These are phyloP conservation scores for Dryoscopus gambensis DNA, from an alignment of 2,113 vertebrate genomes.

Conservation along the genomic window DNA sequence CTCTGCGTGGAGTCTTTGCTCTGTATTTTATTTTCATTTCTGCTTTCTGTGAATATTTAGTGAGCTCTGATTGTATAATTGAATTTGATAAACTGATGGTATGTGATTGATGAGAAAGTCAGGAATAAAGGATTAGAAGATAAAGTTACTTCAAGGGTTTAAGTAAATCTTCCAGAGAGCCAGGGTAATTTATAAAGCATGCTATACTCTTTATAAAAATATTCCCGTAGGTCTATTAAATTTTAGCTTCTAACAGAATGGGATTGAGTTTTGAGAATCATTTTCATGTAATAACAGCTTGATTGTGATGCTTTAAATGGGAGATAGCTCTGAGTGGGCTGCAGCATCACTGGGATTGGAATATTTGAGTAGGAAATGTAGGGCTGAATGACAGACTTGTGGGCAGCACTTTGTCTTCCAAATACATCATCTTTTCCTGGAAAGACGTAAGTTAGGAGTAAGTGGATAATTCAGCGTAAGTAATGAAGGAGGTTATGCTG, in stretches of 20 bases:
- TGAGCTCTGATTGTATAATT: constrained; percentile 51
- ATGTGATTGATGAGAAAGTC: constrained; percentile 33
- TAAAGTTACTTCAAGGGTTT: constrained; percentile 44
- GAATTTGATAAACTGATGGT: constrained; percentile 51
- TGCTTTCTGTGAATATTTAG: constrained; percentile 35
- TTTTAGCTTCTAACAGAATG: constrained; percentile 38
- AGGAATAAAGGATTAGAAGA: constrained; percentile 36
- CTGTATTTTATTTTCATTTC: constrained; percentile 40
- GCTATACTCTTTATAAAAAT: constrained; percentile 45
- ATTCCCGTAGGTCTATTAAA: constrained; percentile 24
- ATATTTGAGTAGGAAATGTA: neutral
- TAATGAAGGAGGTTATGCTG: neutral
- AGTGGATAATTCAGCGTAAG: constrained; percentile 35
- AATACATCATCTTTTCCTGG: neutral
- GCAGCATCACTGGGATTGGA: neutral
- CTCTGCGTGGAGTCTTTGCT: neutral
- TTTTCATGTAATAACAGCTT: constrained; percentile 20
- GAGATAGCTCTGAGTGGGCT: neutral
- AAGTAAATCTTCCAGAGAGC: constrained; percentile 52
- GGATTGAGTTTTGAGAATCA: constrained; percentile 22
- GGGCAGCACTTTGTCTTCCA: neutral
- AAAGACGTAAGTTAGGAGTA: neutral
- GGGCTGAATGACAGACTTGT: neutral
- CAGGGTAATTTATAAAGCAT: constrained; percentile 33
- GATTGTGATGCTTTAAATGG: constrained; percentile 7